Conservation (phyloP, 1,140 invertebrate genomes). For the Procambarus clarkii region DNA sequence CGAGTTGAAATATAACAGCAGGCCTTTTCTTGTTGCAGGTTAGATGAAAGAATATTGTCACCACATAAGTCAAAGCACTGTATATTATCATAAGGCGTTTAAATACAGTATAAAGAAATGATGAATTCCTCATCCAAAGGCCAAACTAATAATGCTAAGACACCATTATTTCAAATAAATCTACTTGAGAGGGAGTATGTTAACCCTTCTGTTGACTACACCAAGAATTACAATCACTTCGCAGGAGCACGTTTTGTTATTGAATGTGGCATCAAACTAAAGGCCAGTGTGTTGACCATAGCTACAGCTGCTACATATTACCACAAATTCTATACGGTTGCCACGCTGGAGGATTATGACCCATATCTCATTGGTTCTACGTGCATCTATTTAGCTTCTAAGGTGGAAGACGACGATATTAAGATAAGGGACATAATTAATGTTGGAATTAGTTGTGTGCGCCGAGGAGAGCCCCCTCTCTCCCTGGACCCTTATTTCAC, state of each 20-base stretch:
- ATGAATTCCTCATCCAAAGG: neutral
- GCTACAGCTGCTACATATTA: constrained; percentile 90
- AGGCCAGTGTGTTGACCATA: constrained; percentile 87
- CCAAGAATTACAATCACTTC: constrained; percentile 59
- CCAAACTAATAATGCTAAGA: neutral
- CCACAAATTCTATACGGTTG: constrained; percentile 91
- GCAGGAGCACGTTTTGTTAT: constrained; percentile 63
- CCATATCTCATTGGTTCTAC: constrained; percentile 91
- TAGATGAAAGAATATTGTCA: neutral
- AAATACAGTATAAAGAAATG: neutral
- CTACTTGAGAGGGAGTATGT: constrained; percentile 17
- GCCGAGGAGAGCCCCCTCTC: constrained; percentile 86
- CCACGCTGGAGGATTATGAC: constrained; percentile 86
- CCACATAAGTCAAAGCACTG: neutral
- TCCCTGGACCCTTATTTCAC: constrained; percentile 94
- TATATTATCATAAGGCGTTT: neutral
- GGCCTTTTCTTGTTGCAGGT: neutral
- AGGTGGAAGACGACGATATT: constrained; percentile 91
- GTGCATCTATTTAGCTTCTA: constrained; percentile 91
- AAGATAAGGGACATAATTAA: constrained; percentile 94
- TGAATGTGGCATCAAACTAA: constrained; percentile 81
- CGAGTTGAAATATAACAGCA: neutral
- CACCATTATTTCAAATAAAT: constrained; percentile 33
- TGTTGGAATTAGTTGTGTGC: constrained; percentile 88
- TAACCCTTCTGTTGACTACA: constrained; percentile 66